Base-by-base conservation (phyloP, 2,113 vertebrate genomes). In the Cyprinodon variegatus region DNA sequence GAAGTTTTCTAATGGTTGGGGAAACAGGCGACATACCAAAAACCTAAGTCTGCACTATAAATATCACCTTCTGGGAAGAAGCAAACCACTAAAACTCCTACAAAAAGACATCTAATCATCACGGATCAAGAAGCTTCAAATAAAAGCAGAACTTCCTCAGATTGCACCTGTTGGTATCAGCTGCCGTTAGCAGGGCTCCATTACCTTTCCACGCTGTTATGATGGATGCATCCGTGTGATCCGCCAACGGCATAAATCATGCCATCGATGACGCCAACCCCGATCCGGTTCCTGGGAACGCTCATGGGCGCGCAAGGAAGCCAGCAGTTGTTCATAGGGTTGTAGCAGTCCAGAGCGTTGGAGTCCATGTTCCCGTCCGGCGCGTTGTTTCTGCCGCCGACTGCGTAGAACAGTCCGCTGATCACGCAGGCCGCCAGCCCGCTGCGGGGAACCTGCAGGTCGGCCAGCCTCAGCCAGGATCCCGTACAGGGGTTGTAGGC, bases 261-360 rank as follows among this genome's bases (percentile, higher is more conserved):
- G 4, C 97, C 95, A 1, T 98, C 97, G 4, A 98, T 98, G 74
- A 98, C 96, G 0, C 96, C 97, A 0, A 98, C 94, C 0, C 97
- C 97, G 0, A 98, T 96, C 6, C 97, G 91, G 90, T 99, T 99
- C 1, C 97, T 93, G 0, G 97, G 96, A 0, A 97, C 95, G 0
- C 96, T 97, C 97, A 98, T 97, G 9, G 96, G 90, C 0, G 96
- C 92, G 0, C 97, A 98, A 0, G 96, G 95, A 0, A 95, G 94
- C 97, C 97, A 99, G 72, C 93, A 95, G 90, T 98, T 95, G 87
- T 96, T 98, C 95, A 99, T 96, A 43, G 97, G 97, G 76, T 98
- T 98, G 89, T 98, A 98, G 71, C 96, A 98, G 68, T 98, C 97
- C 77, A 98, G 77, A 3, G 96, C 92, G 0, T 88, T 95, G 0